Conservation (phyloP, 92 coral and sea anemone species). For the Phenganax subtilis region DNA sequence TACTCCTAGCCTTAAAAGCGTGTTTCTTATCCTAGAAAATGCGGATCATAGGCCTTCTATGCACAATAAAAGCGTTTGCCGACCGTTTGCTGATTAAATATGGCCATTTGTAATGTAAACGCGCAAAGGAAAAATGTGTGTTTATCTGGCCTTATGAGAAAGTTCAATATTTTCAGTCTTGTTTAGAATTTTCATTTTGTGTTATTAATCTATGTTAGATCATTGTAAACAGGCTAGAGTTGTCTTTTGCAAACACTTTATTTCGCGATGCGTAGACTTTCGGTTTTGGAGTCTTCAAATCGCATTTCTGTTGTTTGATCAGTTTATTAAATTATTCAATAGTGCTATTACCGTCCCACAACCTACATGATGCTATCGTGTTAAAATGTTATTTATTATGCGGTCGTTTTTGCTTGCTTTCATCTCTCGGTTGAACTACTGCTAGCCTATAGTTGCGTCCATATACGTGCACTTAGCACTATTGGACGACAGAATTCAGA, state of each 20-base stretch:
- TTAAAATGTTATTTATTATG: background rate
- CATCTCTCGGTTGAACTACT: constrained; percentile 1
- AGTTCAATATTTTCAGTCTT: constrained; percentile 36
- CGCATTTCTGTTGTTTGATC: constrained; percentile 4
- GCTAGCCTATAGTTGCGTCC: background rate
- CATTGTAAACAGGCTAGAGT: background rate
- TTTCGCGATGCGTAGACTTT: background rate
- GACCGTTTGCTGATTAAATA: background rate
- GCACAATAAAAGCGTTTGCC: background rate
- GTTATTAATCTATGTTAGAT: constrained; percentile 21
- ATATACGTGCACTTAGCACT: too few species aligned
- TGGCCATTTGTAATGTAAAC: background rate
- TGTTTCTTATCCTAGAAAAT: background rate
- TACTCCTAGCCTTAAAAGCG: background rate
- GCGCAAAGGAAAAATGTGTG: constrained; percentile 18
- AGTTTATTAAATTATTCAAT: constrained; percentile 28
- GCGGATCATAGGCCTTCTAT: too few species aligned
- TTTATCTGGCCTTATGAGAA: constrained; percentile 21
- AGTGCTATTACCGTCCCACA: background rate
- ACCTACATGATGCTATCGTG: constrained; percentile 13
- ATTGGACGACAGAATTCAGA: background rate
- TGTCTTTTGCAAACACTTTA: background rate
- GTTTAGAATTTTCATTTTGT: constrained; percentile 33
- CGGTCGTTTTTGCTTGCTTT: constrained; percentile 2
- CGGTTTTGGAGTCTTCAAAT: constrained; percentile 16